Percentiles rank a stretch among this genome's conserved stretches.
phyloP scores from a whole-genome alignment of 2,797 vertebrate species.

The Cryptoblepharus egeriae region DNA sequence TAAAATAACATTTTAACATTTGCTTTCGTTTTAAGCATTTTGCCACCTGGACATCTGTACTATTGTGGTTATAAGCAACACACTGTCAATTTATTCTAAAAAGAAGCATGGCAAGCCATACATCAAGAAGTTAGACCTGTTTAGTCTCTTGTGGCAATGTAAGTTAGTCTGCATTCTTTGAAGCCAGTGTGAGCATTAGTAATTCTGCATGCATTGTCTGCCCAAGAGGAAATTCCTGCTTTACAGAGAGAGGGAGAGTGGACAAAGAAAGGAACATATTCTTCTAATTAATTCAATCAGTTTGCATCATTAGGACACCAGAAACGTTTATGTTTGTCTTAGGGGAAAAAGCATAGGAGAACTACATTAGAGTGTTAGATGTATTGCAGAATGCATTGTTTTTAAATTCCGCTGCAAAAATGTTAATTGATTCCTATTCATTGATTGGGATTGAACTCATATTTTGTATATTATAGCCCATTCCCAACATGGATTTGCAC shows the following conservation, averaged over 20 bases:
- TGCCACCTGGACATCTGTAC: constrained; percentile 22
- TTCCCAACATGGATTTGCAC: too few species aligned
- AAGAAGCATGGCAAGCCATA: constrained; percentile 36
- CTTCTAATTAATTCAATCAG: constrained; percentile 61
- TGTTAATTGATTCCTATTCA: background rate
- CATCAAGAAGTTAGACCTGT: constrained; percentile 53
- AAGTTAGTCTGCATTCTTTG: constrained; percentile 49
- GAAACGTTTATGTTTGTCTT: constrained; percentile 42
- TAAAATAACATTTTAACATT: background rate
- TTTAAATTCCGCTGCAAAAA: background rate
- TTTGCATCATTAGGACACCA: constrained; percentile 13
- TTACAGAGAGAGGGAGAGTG: constrained; percentile 33
- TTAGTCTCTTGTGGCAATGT: constrained; percentile 53
- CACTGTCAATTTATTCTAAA: background rate
- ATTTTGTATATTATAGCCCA: background rate
- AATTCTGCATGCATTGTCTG: constrained; percentile 46
- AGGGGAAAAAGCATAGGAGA: background rate
- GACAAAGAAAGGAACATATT: constrained; percentile 54
- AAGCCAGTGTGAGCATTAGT: constrained; percentile 28
- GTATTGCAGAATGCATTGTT: background rate
- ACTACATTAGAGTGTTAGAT: constrained; percentile 28
- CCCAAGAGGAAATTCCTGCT: constrained; percentile 65
- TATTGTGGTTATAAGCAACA: background rate
- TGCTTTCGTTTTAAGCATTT: background rate
- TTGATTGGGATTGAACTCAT: background rate